These are phyloP conservation scores for Onychostoma macrolepis DNA, from an alignment of 2,113 vertebrate species.

Conservation along the genomic window DNA sequence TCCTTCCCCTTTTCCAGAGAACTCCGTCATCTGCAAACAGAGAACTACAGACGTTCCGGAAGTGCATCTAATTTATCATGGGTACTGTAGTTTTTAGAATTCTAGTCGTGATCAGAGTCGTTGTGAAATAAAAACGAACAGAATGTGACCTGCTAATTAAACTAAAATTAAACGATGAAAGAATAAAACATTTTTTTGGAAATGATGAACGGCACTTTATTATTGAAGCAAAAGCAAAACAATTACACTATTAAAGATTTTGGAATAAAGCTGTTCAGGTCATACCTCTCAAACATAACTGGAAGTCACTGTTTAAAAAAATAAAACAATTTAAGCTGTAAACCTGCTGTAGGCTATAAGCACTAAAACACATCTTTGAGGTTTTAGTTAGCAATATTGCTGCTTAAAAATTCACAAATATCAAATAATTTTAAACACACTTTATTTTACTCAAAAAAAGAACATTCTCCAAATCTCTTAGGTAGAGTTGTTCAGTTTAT, in stretches of 20 bases:
- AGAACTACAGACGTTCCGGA: not conserved
- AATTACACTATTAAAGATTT: not conserved
- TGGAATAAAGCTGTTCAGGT: not conserved
- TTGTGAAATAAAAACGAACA: not conserved
- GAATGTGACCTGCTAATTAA: not conserved
- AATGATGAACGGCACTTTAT: not conserved
- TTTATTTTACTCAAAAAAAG: not conserved
- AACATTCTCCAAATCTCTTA: not conserved
- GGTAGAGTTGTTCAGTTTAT: not conserved
- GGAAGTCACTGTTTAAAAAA: not conserved
- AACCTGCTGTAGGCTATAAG: not conserved
- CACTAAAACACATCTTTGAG: not conserved
- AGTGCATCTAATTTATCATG: constrained; percentile 17
- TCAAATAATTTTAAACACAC: not conserved
- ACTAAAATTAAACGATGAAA: not conserved
- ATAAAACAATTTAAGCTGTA: not conserved
- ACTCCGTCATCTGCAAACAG: no score
- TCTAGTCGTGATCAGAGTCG: not conserved
- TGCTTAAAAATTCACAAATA: no score
- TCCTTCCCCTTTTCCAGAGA: no score
- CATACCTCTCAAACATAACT: not conserved
- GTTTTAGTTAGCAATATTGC: not conserved
- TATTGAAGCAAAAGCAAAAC: not conserved
- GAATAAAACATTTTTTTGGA: not conserved
- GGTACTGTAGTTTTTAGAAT: constrained; percentile 59